phyloP scores from a whole-genome alignment of 37 sponge, comb jelly and placozoan genomes.

The Geodia barretti region DNA sequence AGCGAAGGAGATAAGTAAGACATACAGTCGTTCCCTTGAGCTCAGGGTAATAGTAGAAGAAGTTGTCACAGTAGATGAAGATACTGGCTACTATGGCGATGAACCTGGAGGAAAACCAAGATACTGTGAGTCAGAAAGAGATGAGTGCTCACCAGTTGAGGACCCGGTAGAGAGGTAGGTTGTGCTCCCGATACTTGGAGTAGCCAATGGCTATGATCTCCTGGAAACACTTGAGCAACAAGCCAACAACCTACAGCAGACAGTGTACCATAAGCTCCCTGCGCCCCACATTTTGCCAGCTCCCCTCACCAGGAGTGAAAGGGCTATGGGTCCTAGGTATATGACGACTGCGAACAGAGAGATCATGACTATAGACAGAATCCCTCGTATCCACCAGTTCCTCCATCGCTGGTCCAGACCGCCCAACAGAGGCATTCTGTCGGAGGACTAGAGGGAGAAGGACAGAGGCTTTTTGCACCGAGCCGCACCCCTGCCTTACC shows the following conservation, averaged over 20 bases:
- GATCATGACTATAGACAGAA: constrained; percentile 82
- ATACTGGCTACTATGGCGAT: constrained; percentile 75
- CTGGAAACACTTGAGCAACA: constrained; percentile 89
- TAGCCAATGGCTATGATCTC: constrained; percentile 94
- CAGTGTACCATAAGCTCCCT: too few relatives aligned
- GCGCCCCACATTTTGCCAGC: too few relatives aligned
- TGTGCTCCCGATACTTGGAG: constrained; percentile 87
- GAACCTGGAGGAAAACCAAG: constrained; percentile 57
- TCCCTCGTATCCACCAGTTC: constrained; percentile 92
- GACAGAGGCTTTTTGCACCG: too few relatives aligned
- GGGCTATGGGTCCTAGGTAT: constrained; percentile 72
- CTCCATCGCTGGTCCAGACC: constrained; percentile 65
- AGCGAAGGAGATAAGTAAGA: neutral
- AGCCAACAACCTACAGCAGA: constrained; percentile 51
- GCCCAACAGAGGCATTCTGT: too few relatives aligned
- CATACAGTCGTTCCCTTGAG: constrained; percentile 10
- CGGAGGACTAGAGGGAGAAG: too few relatives aligned
- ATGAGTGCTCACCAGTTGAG: constrained; percentile 79
- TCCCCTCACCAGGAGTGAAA: constrained; percentile 75
- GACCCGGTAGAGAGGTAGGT: constrained; percentile 83
- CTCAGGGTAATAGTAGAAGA: constrained; percentile 69
- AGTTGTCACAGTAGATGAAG: constrained; percentile 82
- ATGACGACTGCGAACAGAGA: constrained; percentile 70
- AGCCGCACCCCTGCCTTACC: too few relatives aligned
- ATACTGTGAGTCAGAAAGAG: neutral